phyloP scores from a whole-genome alignment of 2,113 vertebrate genomes.

The Menidia beryllina region DNA sequence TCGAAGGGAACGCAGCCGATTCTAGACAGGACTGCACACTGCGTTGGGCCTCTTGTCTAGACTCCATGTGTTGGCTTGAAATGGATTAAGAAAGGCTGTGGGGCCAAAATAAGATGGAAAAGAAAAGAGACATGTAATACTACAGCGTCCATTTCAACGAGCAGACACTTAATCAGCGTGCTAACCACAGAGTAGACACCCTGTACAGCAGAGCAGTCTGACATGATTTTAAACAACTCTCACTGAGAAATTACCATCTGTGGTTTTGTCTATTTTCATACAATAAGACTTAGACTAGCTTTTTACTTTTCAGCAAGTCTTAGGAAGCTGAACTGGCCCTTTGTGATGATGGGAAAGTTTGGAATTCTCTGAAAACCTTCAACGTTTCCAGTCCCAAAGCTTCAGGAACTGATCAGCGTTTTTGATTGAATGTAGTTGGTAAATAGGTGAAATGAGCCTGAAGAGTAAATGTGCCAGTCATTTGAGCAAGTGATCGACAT shows the following conservation, averaged over 20 bases:
- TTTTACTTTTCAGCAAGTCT: constrained; percentile 16
- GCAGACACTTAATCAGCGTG: constrained; percentile 66
- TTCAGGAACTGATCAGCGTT: constrained; percentile 13
- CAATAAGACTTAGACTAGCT: constrained; percentile 20
- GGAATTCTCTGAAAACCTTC: background rate
- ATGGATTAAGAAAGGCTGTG: constrained; percentile 55
- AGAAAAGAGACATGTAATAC: constrained; percentile 57
- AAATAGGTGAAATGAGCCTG: background rate
- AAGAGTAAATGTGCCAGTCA: background rate
- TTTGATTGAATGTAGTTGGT: background rate
- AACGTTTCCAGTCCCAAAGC: background rate
- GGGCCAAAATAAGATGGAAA: constrained; percentile 55
- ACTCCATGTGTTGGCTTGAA: constrained; percentile 65
- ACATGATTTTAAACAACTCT: constrained; percentile 44
- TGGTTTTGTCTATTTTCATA: constrained; percentile 46
- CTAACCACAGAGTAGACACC: constrained; percentile 53
- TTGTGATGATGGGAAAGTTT: background rate
- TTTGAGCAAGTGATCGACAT: background rate
- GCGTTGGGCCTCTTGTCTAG: constrained; percentile 63
- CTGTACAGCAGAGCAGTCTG: constrained; percentile 29
- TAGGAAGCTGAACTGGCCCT: constrained; percentile 6
- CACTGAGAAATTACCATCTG: constrained; percentile 24
- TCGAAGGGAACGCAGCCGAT: constrained; percentile 35
- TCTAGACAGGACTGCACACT: constrained; percentile 39
- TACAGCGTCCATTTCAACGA: constrained; percentile 48